phyloP scores from a whole-genome alignment of 2,113 vertebrate genomes.

The Drymodes brunneopygia region DNA sequence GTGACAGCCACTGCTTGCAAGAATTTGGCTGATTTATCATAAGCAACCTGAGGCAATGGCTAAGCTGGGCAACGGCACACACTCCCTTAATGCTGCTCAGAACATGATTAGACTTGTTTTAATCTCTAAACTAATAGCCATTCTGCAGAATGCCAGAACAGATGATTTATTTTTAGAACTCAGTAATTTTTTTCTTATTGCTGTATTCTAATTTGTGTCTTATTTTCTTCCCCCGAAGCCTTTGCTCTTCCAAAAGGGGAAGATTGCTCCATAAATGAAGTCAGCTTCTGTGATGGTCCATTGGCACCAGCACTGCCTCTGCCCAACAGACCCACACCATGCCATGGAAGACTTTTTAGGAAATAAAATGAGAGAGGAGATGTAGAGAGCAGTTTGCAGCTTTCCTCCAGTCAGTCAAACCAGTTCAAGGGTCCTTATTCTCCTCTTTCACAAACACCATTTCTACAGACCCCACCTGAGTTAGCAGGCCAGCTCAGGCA shows the following conservation, averaged over 20 bases:
- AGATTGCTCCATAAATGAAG: background rate
- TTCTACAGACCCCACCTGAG: background rate
- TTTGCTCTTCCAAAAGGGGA: background rate
- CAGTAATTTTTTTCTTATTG: background rate
- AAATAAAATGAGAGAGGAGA: background rate
- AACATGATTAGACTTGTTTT: background rate
- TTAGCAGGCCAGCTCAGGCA: background rate
- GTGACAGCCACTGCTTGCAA: background rate
- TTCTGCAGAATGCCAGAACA: background rate
- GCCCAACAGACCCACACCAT: background rate
- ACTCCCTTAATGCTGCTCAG: background rate
- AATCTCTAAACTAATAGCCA: background rate
- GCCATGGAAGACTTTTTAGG: background rate
- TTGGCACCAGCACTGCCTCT: background rate
- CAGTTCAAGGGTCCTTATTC: background rate
- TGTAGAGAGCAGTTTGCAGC: background rate
- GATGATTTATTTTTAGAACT: background rate
- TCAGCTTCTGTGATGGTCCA: background rate
- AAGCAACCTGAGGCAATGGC: background rate
- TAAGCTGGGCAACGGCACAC: background rate
- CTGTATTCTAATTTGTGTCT: background rate
- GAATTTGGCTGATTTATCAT: background rate
- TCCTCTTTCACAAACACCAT: background rate
- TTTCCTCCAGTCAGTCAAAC: background rate
- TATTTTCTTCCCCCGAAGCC: background rate